Percentiles rank a stretch among this genome's conserved stretches.
Evolutionary conservation across 2,797 vertebrate species (phyloP).

Genomic region (Epinephelus malabaricus): DNA sequence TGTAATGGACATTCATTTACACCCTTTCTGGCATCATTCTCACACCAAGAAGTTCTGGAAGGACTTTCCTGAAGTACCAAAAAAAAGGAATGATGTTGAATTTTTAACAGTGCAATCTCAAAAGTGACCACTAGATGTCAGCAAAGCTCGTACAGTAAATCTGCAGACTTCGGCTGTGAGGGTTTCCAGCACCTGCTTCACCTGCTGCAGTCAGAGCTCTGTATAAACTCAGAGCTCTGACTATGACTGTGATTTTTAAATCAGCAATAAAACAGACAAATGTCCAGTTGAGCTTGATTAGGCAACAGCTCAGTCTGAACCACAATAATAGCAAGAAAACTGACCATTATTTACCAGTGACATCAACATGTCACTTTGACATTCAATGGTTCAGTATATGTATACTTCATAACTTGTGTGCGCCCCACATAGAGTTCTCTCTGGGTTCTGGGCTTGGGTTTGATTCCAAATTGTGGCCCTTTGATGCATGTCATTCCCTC

Average conservation of each 20-base stretch:
- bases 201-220: too few species aligned
- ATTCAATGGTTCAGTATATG: not conserved
- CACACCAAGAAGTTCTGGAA: too few species aligned
- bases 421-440: too few species aligned
- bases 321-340: not conserved
- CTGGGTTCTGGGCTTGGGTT: too few species aligned
- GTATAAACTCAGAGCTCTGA: not conserved
- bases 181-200: not conserved
- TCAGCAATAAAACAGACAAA: not conserved
- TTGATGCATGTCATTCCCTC: too few species aligned
- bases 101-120: conserved; percentile 9
- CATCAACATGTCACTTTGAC: not conserved
- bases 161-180: not conserved
- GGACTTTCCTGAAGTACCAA: too few species aligned
- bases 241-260: not conserved
- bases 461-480: too few species aligned
- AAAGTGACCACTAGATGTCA: conserved; percentile 58
- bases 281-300: not conserved
- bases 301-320: not conserved
- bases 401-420: not conserved
- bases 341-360: too few species aligned
- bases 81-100: not conserved
- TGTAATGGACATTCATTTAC: too few species aligned
- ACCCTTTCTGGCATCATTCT: too few species aligned
- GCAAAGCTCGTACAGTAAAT: conserved; percentile 29